A percentile compares a stretch with the other conserved stretches of the same genome.
Evolutionary conservation across 2,888 invertebrate species (phyloP).

Genomic region (Amaurobius ferox): DNA sequence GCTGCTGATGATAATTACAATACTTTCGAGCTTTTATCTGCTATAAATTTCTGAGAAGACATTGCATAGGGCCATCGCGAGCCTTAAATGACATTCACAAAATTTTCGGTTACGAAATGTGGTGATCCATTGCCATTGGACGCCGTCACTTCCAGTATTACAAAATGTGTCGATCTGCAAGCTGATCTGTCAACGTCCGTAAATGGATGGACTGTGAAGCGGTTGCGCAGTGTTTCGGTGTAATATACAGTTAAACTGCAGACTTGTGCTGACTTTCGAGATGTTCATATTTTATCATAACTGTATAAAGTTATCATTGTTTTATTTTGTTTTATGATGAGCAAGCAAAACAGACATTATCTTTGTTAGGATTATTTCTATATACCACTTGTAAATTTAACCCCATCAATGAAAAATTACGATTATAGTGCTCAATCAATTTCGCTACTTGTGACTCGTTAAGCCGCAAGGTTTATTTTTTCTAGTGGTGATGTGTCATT

Average conservation of each 20-base stretch:
- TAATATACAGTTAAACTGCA: not conserved
- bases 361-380: not conserved
- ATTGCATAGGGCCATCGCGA: not conserved
- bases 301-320: not conserved
- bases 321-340: not conserved
- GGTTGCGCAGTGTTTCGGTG: not conserved
- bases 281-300: not conserved
- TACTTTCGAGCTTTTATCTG: slow-evolving; percentile 12
- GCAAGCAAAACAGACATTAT: not conserved
- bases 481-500: too few species aligned
- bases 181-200: too few species aligned
- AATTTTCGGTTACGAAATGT: not conserved
- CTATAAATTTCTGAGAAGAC: not conserved
- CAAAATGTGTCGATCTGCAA: not conserved
- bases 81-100: not conserved
- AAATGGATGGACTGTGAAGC: not conserved
- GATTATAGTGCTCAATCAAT: slow-evolving; percentile 1
- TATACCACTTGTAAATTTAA: not conserved
- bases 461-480: not conserved
- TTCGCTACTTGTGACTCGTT: not conserved
- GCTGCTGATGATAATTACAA: not conserved
- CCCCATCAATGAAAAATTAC: not conserved
- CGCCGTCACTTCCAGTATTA: not conserved
- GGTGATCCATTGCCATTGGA: not conserved
- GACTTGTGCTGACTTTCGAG: not conserved